Conservation (phyloP, 2,113 vertebrate genomes). For the Spea multiplicata region DNA sequence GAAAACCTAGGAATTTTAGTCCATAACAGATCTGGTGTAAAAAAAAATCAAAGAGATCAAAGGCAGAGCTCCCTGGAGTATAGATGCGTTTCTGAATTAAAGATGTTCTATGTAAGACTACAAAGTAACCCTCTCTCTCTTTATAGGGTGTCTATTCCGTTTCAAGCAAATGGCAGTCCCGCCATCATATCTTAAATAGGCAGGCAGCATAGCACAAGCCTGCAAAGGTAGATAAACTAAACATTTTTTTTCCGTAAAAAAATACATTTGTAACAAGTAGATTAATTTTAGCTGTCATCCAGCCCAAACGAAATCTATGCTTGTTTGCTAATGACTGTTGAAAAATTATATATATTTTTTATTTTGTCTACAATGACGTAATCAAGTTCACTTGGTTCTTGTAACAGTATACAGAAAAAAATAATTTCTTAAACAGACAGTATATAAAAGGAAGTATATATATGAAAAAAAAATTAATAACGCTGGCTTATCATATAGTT, state of each 20-base stretch:
- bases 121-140: conserved; percentile 77
- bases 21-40: conserved; percentile 85
- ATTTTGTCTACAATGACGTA: too few species aligned
- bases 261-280: conserved; percentile 17
- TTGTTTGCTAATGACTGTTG: too few species aligned
- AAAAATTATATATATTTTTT: too few species aligned
- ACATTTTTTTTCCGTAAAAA: conserved; percentile 19
- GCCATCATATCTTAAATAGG: conserved; percentile 64
- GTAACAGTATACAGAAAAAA: too few species aligned
- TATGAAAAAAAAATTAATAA: too few species aligned
- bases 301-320: too few species aligned
- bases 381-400: too few species aligned
- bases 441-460: too few species aligned
- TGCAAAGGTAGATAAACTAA: conserved; percentile 47
- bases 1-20: conserved; percentile 96
- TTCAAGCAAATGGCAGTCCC: conserved; percentile 69
- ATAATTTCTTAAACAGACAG: too few species aligned
- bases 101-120: conserved; percentile 87
- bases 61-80: conserved; percentile 77
- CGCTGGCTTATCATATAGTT: too few species aligned
- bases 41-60: conserved; percentile 89
- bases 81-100: conserved; percentile 81
- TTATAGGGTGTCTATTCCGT: conserved; percentile 68
- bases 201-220: conserved; percentile 57
- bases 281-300: background rate